Evolutionary conservation across 2,888 invertebrate genomes (phyloP), one percentile per base, ranked within the genome.

Genomic region (Pyrrhia umbra): DNA sequence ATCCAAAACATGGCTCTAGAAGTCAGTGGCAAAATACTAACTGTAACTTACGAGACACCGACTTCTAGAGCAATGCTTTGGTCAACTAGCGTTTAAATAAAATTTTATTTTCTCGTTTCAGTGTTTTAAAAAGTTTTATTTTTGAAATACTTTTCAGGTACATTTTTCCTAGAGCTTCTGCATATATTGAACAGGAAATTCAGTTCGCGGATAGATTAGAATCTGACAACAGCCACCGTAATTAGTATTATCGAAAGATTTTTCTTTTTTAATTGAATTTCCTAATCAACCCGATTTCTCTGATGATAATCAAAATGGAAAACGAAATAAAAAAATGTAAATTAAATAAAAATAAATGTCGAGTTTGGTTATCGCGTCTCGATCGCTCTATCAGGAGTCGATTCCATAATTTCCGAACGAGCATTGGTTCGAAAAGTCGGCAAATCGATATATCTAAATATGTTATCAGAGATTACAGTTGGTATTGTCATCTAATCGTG

Each of bases 401-500:
- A 54, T 60, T 59, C 58, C 59, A 65, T 74, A 59, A 57, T 68
- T 68, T 64, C 51, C 56, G 49, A 59, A 6, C 34, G 13, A 40
- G 46, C 20, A 30, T 3, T 23, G 49, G 61, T 37, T 23, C 10
- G 20, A 56, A 56, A 39, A 40, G 52, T 63, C 54, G 66, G 62
- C 46, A 51, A 66, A 70, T 63, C 66, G 43, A 65, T 63, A 62
- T 51, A 69, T 68, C 63, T 27, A 68, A 63, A 75, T 52, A 34
- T 58, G 63, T 56, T 69, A 72, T 75, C 67, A 34, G 39, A 5
- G 57, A 74, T 74, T 37, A 34, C 40, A 55, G 79, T 76, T 70
- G 45, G 18, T 68, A 77, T 75, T 82, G 78, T 79, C 82, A 83
- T 85, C 80, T 83, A 59, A 86, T 85, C 82, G n/a, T 8, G 0